phyloP scores from a whole-genome alignment of 2,797 vertebrate genomes.

The Scarus forsteni region DNA sequence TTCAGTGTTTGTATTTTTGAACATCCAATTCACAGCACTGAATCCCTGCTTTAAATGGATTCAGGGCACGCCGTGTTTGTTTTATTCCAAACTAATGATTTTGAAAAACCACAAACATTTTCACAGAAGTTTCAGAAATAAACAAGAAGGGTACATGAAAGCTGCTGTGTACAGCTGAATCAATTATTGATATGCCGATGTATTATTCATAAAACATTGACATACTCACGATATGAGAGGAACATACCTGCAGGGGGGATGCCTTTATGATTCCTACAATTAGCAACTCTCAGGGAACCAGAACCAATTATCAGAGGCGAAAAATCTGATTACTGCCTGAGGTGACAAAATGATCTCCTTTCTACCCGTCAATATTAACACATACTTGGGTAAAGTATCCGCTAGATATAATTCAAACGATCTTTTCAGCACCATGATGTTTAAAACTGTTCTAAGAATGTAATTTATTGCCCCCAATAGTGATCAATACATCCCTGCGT shows the following conservation, averaged over 20 bases:
- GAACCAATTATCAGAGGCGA: slow-evolving; percentile 14
- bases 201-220: slow-evolving; percentile 42
- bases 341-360: background rate
- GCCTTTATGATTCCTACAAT: slow-evolving; percentile 13
- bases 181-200: slow-evolving; percentile 42
- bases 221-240: slow-evolving; percentile 9
- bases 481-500: slow-evolving; percentile 3
- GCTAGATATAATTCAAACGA: background rate
- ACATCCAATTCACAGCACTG: no score
- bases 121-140: background rate
- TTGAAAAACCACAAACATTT: slow-evolving; percentile 12
- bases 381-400: background rate
- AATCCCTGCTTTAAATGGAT: no score
- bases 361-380: background rate
- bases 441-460: background rate
- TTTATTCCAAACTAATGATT: background rate
- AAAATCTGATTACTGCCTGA: background rate
- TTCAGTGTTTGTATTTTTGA: no score
- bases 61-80: no score
- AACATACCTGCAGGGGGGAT: slow-evolving; percentile 14
- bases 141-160: background rate
- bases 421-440: background rate
- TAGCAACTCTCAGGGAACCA: slow-evolving; percentile 22
- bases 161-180: slow-evolving; percentile 22
- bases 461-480: background rate